Evolutionary conservation across 1,140 invertebrate genomes (phyloP).

Genomic region (Leptonema lineaticorne): DNA sequence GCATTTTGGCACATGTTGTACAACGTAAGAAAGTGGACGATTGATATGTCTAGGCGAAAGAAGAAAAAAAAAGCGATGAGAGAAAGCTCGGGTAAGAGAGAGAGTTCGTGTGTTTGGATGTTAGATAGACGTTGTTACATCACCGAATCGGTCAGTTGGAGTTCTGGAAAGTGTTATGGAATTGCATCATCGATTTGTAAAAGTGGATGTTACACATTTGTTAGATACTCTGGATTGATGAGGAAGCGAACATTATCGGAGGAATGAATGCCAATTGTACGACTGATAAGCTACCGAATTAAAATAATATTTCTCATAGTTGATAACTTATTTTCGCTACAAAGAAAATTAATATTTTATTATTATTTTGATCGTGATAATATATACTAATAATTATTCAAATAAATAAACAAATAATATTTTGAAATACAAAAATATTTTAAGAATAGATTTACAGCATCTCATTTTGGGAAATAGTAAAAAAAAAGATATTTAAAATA

Average conservation of each 20-base stretch:
- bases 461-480: too few relatives aligned
- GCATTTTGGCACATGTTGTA: neutral
- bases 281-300: too few relatives aligned
- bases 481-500: too few relatives aligned
- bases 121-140: neutral
- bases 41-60: neutral
- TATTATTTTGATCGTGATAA: too few relatives aligned
- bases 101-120: neutral
- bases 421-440: too few relatives aligned
- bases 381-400: too few relatives aligned
- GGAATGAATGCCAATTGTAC: too few relatives aligned
- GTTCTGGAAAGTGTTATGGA: slow-evolving; percentile 16
- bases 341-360: too few relatives aligned
- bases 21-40: neutral
- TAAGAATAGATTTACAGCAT: too few relatives aligned
- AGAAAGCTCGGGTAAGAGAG: slow-evolving; percentile 6
- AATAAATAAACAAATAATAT: too few relatives aligned
- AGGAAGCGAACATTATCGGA: neutral
- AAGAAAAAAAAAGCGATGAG: neutral
- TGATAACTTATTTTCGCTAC: too few relatives aligned
- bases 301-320: too few relatives aligned
- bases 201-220: neutral
- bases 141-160: neutral
- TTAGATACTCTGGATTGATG: neutral
- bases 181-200: slow-evolving; percentile 12